Evolutionary conservation across 2,888 invertebrate genomes (phyloP), one percentile per base, ranked within the genome.

Genomic region (Xylota segnis): DNA sequence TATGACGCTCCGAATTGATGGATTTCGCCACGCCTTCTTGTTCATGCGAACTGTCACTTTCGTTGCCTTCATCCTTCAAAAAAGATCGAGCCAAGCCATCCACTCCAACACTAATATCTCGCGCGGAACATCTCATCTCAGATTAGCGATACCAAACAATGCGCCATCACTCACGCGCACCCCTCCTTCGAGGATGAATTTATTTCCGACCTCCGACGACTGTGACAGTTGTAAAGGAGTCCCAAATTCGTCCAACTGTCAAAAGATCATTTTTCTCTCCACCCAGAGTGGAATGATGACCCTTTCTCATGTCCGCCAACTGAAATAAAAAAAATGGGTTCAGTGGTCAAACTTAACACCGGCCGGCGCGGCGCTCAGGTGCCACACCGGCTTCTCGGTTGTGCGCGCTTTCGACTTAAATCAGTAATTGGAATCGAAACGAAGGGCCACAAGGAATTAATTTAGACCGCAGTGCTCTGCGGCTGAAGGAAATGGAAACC

Each of bases 321-420:
- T 65, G 65, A 65, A 83, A 74, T 47, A 74, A 83, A 65, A 83
- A 74, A 54, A 74, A 83, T 61, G 79, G 66, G 61, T 78, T 79
- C 72, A 68, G 47, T 79, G 78, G 83, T 83, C 77, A 83, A 83
- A 52, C 50, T 72, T 66, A 77, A 72, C 77, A 77, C 82, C 43
- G 63, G 12, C n/a, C 16, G 61, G 40, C 43, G 2, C 47, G 63
- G 27, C 54, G 45, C 54, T 74, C 54, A 61, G 29, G 27, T 54
- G 61, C 14, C 34, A 29, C 68, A 18, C 9, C 43, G 23, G 18
- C 54, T 40, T 71, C 32, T 32, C 23, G 54, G 47, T 58, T 63
- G 14, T 72, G 56, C 47, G 56, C 56, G 56, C 56, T 32, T 65
- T 58, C 18, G 37, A 65, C 72, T 79, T 72, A 56, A 79, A 76